Evolutionary conservation across 1,140 invertebrate genomes (phyloP).

Genomic region (Pogonomyrmex barbatus): DNA sequence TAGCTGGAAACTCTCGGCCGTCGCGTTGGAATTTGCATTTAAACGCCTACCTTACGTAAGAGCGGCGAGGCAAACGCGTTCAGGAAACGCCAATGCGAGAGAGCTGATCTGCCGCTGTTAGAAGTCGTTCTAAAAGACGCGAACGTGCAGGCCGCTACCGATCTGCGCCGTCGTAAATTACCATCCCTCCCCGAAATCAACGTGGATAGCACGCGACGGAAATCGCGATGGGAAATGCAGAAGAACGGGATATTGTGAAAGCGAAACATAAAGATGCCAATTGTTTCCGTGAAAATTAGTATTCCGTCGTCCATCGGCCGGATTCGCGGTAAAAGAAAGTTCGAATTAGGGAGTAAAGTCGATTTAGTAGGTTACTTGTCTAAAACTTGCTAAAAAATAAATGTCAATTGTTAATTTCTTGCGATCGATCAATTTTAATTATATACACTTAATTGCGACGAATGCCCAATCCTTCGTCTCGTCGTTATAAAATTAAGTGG

Average conservation of each 20-base stretch:
- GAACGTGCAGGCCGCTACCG: not conserved
- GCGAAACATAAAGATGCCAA: constrained; percentile 9
- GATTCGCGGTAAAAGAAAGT: constrained; percentile 37
- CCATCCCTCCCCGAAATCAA: constrained; percentile 11
- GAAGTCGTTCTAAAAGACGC: constrained; percentile 48
- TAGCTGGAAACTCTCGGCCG: constrained; percentile 60
- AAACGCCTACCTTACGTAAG: constrained; percentile 77
- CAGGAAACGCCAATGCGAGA: constrained; percentile 74
- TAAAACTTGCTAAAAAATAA: no score
- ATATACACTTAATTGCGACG: not conserved
- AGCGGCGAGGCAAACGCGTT: constrained; percentile 71
- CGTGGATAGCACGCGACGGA: not conserved
- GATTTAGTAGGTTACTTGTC: no score
- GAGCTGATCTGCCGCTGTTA: constrained; percentile 40
- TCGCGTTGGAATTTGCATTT: constrained; percentile 76
- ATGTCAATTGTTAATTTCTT: no score
- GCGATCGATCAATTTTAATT: not conserved
- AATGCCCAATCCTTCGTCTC: not conserved
- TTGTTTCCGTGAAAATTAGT: constrained; percentile 31
- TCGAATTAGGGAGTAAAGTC: not conserved
- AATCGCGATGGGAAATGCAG: not conserved
- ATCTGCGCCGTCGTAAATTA: constrained; percentile 12
- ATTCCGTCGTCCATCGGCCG: constrained; percentile 8
- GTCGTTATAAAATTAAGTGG: not conserved
- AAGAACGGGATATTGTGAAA: constrained; percentile 21